These are phyloP conservation scores for Calliphora vicina DNA, from an alignment of 1,140 invertebrate genomes.

Conservation along the genomic window DNA sequence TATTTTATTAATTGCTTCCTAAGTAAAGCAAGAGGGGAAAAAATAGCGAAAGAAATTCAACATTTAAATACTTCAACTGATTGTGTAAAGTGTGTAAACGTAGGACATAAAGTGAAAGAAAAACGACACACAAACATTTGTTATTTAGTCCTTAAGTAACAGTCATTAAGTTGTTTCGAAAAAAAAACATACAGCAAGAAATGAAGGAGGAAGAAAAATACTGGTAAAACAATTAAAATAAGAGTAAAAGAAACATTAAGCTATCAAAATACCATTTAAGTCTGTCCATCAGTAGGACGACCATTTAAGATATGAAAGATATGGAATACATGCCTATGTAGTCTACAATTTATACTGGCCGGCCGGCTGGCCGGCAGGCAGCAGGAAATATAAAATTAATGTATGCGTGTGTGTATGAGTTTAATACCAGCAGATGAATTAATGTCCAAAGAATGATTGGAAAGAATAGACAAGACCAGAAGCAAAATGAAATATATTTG, in stretches of 20 bases:
- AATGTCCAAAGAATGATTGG: not conserved
- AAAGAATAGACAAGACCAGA: not conserved
- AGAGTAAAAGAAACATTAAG: not conserved
- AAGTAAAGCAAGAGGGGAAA: not conserved
- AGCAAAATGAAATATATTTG: not conserved
- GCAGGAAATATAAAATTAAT: not conserved
- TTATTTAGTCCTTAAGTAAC: not conserved
- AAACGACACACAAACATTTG: not conserved
- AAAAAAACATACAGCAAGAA: not conserved
- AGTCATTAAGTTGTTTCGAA: constrained; percentile 1
- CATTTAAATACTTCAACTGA: not conserved
- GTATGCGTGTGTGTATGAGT: not conserved
- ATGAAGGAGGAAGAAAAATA: not conserved
- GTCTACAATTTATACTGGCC: not conserved
- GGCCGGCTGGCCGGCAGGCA: not conserved
- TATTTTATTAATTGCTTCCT: not conserved
- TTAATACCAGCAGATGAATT: not conserved
- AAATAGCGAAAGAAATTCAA: not conserved
- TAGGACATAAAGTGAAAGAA: not conserved
- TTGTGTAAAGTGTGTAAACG: not conserved
- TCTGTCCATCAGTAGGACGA: not conserved
- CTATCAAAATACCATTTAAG: constrained; percentile 27
- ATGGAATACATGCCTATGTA: not conserved
- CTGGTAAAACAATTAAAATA: constrained; percentile 1
- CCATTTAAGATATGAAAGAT: not conserved